Evolutionary conservation across 2,797 vertebrate genomes (phyloP).

Genomic region (Takifugu ocellatus): DNA sequence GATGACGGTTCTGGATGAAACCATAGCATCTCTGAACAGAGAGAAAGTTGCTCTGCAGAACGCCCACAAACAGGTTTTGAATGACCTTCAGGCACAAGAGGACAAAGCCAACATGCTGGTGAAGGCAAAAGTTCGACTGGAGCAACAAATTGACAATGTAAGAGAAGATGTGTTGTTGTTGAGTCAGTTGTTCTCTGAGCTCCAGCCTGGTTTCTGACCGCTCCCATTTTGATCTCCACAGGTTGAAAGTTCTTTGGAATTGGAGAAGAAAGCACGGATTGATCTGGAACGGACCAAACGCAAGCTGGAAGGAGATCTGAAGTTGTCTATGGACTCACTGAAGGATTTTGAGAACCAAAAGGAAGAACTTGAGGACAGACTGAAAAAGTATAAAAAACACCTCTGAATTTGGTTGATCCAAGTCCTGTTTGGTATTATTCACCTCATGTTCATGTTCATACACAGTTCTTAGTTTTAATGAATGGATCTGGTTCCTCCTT

Average conservation of each 20-base stretch:
- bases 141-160: conserved; percentile 84
- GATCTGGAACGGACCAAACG: conserved; percentile 87
- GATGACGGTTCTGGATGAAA: conserved; percentile 80
- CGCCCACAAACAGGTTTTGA: conserved; percentile 81
- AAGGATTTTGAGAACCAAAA: conserved; percentile 85
- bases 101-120: conserved; percentile 81
- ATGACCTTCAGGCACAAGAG: conserved; percentile 80
- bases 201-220: background rate
- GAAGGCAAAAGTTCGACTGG: conserved; percentile 79
- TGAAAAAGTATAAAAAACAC: conserved; percentile 82
- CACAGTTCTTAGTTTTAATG: too few relatives aligned
- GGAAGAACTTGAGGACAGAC: conserved; percentile 85
- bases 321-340: conserved; percentile 83
- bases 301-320: conserved; percentile 91
- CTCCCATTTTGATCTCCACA: conserved; percentile 34
- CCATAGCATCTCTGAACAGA: conserved; percentile 77
- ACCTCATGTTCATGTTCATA: background rate
- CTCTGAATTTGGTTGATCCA: background rate
- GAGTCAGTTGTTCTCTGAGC: background rate
- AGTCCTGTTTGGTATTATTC: too few relatives aligned
- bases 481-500: too few relatives aligned
- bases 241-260: conserved; percentile 87
- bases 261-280: conserved; percentile 85
- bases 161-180: conserved; percentile 27
- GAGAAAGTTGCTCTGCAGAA: conserved; percentile 79